phyloP scores from a whole-genome alignment of 2,888 invertebrate species.

The Chrysomela aeneicollis region DNA sequence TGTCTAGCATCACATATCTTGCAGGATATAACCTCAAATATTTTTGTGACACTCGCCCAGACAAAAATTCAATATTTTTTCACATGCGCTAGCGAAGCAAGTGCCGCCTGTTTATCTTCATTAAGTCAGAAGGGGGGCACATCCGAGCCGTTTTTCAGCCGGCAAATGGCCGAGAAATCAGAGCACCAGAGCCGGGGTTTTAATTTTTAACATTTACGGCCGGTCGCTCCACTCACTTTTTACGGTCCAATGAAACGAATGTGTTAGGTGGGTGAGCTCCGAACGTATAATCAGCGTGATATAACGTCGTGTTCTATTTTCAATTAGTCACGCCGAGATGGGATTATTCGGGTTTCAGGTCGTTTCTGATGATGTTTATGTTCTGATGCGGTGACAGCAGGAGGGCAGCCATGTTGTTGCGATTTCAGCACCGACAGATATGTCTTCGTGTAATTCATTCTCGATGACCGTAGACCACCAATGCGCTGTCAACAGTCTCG shows the following conservation, averaged over 20 bases:
- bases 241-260: constrained; percentile 56
- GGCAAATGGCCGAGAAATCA: constrained; percentile 60
- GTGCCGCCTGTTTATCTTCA: constrained; percentile 56
- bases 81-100: constrained; percentile 57
- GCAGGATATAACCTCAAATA: constrained; percentile 47
- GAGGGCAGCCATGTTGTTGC: background rate
- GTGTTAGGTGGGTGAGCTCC: constrained; percentile 50
- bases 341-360: constrained; percentile 16
- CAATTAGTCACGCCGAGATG: constrained; percentile 36
- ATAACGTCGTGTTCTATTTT: constrained; percentile 40
- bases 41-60: constrained; percentile 54
- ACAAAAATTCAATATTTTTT: constrained; percentile 58
- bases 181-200: constrained; percentile 56
- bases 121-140: constrained; percentile 52
- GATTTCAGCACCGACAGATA: background rate
- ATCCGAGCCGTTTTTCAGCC: constrained; percentile 56
- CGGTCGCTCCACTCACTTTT: constrained; percentile 55
- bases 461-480: too few species aligned
- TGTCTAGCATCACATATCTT: constrained; percentile 11
- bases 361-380: background rate
- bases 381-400: background rate
- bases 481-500: too few species aligned
- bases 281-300: constrained; percentile 48
- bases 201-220: constrained; percentile 61
- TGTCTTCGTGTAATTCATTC: too few species aligned